These are phyloP conservation scores for Kryptolebias ocellatus DNA, from an alignment of 2,797 vertebrate genomes.

Conservation along the genomic window DNA sequence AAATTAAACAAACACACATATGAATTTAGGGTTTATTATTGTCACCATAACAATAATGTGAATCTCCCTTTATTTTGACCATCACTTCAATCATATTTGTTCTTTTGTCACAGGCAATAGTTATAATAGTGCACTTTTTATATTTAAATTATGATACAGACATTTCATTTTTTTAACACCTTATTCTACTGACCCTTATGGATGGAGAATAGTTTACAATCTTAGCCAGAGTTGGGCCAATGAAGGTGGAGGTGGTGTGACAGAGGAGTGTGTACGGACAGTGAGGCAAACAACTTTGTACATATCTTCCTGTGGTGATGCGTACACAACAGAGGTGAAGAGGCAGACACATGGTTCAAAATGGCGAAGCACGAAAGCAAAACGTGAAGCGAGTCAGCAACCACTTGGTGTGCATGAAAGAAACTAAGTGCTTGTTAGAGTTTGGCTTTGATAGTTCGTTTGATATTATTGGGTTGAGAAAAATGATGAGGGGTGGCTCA, in stretches of 20 bases:
- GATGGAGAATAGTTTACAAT: conserved; percentile 85
- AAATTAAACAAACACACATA: conserved; percentile 70
- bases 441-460: conserved; percentile 45
- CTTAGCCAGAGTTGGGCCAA: conserved; percentile 82
- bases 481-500: conserved; percentile 36
- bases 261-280: conserved; percentile 61
- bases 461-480: conserved; percentile 47
- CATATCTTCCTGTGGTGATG: conserved; percentile 63
- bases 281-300: conserved; percentile 70
- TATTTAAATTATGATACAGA: conserved; percentile 87
- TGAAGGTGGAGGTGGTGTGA: conserved; percentile 69
- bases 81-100: conserved; percentile 84
- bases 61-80: conserved; percentile 83
- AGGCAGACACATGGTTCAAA: conserved; percentile 54
- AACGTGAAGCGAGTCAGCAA: conserved; percentile 58
- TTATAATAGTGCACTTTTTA: conserved; percentile 87
- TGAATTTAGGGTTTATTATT: conserved; percentile 82
- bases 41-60: conserved; percentile 84
- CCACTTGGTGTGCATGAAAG: conserved; percentile 40
- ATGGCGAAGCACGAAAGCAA: conserved; percentile 56
- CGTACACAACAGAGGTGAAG: conserved; percentile 59
- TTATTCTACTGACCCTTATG: conserved; percentile 83
- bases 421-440: conserved; percentile 26
- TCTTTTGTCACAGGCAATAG: conserved; percentile 86
- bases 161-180: conserved; percentile 81